Conservation (phyloP, 2,113 vertebrate genomes). For the Pterophyllum scalare region DNA sequence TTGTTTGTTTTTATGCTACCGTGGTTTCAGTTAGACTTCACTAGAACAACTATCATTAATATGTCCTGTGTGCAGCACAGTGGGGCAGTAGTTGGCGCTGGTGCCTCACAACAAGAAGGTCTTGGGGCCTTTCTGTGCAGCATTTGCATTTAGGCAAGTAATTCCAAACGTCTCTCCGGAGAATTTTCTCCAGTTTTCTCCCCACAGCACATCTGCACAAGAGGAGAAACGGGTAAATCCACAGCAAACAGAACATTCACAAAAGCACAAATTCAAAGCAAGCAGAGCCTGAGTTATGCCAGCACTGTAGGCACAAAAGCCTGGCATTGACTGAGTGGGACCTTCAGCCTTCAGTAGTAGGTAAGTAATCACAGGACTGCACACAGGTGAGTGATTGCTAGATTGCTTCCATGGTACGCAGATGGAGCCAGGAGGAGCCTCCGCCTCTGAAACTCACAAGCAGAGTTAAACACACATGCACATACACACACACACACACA, state of each 20-base stretch:
- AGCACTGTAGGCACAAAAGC: neutral
- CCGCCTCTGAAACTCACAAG: neutral
- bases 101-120: neutral
- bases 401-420: neutral
- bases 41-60: neutral
- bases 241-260: neutral
- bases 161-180: neutral
- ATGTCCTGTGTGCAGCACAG: neutral
- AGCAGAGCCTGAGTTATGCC: neutral
- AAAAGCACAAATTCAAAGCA: neutral
- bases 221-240: neutral
- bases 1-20: neutral
- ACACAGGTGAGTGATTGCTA: slow-evolving; percentile 9
- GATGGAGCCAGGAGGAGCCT: neutral
- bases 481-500: neutral
- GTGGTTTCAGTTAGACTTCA: neutral
- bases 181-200: neutral
- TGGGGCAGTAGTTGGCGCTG: neutral
- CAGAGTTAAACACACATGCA: neutral
- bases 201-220: neutral
- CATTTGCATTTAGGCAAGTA: neutral
- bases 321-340: neutral
- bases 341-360: neutral
- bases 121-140: neutral
- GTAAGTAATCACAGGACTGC: neutral